Conservation (phyloP, 2,113 vertebrate species). For the Salvelinus fontinalis region DNA sequence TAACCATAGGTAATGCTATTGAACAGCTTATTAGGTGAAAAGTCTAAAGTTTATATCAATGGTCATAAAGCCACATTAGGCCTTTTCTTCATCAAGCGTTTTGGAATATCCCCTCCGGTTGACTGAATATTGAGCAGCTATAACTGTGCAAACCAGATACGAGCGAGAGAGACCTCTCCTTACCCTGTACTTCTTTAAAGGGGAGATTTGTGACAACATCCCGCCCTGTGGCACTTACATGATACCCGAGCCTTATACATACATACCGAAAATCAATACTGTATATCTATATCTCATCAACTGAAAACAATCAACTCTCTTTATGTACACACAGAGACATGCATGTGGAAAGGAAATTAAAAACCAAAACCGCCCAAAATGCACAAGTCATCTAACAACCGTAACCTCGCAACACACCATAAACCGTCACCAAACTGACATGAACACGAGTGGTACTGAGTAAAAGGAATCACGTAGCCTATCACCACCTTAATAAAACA, state of each 20-base stretch:
- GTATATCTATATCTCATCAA: constrained; percentile 44
- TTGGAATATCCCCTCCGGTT: neutral
- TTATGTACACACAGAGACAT: constrained; percentile 47
- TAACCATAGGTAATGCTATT: too few relatives aligned
- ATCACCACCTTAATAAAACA: constrained; percentile 26
- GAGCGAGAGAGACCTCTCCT: constrained; percentile 41
- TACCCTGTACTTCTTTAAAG: constrained; percentile 61
- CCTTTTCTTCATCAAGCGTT: too few relatives aligned
- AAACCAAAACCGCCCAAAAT: constrained; percentile 49
- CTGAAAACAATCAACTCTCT: constrained; percentile 34
- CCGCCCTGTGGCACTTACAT: constrained; percentile 64
- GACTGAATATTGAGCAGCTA: constrained; percentile 42
- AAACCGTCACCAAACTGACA: constrained; percentile 54
- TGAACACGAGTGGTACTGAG: constrained; percentile 64
- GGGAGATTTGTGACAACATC: constrained; percentile 36
- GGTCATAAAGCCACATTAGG: too few relatives aligned
- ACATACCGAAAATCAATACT: constrained; percentile 55
- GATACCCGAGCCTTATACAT: constrained; percentile 45
- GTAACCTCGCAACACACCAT: constrained; percentile 36
- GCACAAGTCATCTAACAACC: constrained; percentile 52
- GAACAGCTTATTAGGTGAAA: too few relatives aligned
- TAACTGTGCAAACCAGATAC: constrained; percentile 32
- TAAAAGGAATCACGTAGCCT: constrained; percentile 37
- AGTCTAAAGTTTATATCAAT: too few relatives aligned
- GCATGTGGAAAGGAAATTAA: constrained; percentile 39